A percentile compares a stretch with the other conserved stretches of the same genome.
These are phyloP conservation scores for Goniozus legneri DNA, from an alignment of 1,140 invertebrate species.

Conservation along the genomic window DNA sequence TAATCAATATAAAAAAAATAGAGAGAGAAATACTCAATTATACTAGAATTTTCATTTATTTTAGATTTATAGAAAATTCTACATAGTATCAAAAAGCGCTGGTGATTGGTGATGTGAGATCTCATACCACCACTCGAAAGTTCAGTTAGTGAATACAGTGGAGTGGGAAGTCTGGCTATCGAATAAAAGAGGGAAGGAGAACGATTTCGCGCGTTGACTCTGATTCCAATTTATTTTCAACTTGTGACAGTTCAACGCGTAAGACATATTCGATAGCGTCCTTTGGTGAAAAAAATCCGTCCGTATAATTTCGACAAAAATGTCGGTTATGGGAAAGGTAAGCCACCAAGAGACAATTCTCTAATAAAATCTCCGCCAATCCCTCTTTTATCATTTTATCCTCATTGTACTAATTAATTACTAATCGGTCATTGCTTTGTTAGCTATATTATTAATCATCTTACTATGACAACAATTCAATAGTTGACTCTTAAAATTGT, in stretches of 20 bases:
- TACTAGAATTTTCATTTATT: too few relatives aligned
- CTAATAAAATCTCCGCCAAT: neutral
- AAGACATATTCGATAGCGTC: slow-evolving; percentile 4
- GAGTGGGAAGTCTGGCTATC: slow-evolving; percentile 41
- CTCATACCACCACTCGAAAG: too few relatives aligned
- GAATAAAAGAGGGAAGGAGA: slow-evolving; percentile 47
- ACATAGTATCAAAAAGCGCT: too few relatives aligned
- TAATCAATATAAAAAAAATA: too few relatives aligned
- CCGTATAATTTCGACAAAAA: slow-evolving; percentile 32
- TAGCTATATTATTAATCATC: neutral
- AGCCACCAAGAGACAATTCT: slow-evolving; percentile 15
- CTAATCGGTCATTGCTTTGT: neutral
- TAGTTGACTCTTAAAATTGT: too few relatives aligned
- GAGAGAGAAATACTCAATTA: too few relatives aligned
- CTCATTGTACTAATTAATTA: neutral
- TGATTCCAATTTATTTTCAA: slow-evolving; percentile 24
- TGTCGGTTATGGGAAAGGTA: slow-evolving; percentile 54
- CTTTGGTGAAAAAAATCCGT: slow-evolving; percentile 11
- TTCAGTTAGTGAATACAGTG: neutral
- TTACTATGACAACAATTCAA: neutral
- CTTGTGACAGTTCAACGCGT: slow-evolving; percentile 2
- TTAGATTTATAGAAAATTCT: too few relatives aligned
- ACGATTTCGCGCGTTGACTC: slow-evolving; percentile 48
- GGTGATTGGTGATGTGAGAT: too few relatives aligned
- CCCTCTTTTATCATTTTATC: neutral